These are phyloP conservation scores for Microtus montanus DNA, from an alignment of 2,113 vertebrate species.

Conservation along the genomic window DNA sequence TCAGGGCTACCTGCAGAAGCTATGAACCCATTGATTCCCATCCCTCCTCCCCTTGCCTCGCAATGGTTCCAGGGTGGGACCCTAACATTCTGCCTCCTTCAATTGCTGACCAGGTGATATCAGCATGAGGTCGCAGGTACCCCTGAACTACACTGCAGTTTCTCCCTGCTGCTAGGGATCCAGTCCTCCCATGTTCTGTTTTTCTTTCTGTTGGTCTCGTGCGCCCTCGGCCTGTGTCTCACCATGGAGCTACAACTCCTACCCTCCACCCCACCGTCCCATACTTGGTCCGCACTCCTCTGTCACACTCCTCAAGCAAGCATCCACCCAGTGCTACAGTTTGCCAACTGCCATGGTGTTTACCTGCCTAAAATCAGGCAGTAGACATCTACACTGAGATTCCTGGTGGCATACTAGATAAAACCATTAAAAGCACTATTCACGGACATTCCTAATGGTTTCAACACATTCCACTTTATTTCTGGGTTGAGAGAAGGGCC, in stretches of 20 bases:
- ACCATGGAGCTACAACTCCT: not conserved
- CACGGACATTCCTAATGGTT: not conserved
- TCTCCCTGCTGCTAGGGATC: not conserved
- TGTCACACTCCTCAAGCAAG: not conserved
- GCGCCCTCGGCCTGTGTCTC: not conserved
- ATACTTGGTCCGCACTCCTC: too few species aligned
- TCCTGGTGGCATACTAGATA: not conserved
- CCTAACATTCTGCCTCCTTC: not conserved
- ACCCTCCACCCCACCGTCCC: too few species aligned
- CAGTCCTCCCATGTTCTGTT: not conserved
- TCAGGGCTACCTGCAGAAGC: not conserved
- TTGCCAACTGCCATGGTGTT: not conserved
- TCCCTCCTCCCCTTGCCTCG: not conserved
- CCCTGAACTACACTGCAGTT: not conserved
- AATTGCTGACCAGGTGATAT: not conserved
- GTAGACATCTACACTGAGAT: not conserved
- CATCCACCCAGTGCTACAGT: not conserved
- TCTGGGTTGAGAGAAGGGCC: constrained; percentile 29
- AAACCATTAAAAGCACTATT: not conserved
- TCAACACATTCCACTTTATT: constrained; percentile 7
- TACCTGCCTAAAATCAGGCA: not conserved
- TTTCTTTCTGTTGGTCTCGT: not conserved
- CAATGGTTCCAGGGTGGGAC: not conserved
- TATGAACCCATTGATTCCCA: not conserved
- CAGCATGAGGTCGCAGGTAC: not conserved